phyloP scores from a whole-genome alignment of 2,797 vertebrate species.

The Carcharodon carcharias region DNA sequence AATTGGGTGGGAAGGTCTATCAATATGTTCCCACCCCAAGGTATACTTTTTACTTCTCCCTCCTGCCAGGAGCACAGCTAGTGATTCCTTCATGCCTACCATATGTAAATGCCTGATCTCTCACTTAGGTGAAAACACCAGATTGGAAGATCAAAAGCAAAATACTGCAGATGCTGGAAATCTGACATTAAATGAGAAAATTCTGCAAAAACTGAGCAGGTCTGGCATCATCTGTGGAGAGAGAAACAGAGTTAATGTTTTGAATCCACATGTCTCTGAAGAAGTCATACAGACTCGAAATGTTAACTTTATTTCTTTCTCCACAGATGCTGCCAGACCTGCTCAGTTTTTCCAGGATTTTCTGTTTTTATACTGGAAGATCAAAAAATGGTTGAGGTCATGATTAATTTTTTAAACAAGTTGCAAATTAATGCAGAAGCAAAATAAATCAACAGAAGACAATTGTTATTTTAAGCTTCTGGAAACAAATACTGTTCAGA shows the following conservation, averaged over 20 bases:
- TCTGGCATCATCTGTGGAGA: too few species aligned
- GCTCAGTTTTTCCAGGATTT: too few species aligned
- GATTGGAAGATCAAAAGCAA: background rate
- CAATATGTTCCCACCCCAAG: background rate
- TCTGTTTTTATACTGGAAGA: too few species aligned
- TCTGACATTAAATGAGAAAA: too few species aligned
- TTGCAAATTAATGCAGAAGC: background rate
- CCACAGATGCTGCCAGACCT: too few species aligned
- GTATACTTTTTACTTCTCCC: background rate
- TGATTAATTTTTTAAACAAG: background rate
- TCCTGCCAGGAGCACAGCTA: background rate
- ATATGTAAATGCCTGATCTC: background rate
- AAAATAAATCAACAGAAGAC: background rate
- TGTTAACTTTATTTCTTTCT: too few species aligned
- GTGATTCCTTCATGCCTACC: background rate
- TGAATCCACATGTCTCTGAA: too few species aligned
- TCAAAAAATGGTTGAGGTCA: too few species aligned
- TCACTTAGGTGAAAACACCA: background rate
- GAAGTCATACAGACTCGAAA: too few species aligned
- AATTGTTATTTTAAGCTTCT: background rate
- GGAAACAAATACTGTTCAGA: background rate
- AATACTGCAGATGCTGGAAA: too few species aligned
- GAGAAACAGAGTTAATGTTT: too few species aligned
- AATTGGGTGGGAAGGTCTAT: background rate
- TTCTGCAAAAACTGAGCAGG: too few species aligned